Base-by-base conservation (phyloP, 2,113 vertebrate species). In the Pitta sordida region DNA sequence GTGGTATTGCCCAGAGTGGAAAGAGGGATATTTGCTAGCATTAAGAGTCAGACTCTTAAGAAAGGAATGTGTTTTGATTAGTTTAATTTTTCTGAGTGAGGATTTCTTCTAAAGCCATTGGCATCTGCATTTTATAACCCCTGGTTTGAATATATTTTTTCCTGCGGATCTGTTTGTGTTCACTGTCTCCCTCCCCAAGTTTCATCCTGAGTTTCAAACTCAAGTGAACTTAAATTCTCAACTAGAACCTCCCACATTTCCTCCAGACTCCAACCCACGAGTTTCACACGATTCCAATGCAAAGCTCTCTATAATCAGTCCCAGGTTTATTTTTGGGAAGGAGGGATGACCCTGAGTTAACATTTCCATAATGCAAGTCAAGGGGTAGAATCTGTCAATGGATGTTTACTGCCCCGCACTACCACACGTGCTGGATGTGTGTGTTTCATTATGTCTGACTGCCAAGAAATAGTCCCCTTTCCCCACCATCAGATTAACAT, bases 211-310 rank as follows among this genome's bases (percentile, higher is more conserved):
- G 46, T 83, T 92, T 80, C 75, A 83, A 92, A 84, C 77, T 74
- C 37, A 88, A 95, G 39, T 52, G 46, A 95, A 90, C 46, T 84
- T 81, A 70, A 88, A 91, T 88, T 90, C 82, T 90, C 67, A 74
- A 60, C 48, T 77, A 90, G 87, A 94, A 88, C 88, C 73, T 95
- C 94, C 69, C 86, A 96, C 59, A 3, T 95, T 94, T 95, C 79
- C 91, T 77, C 91, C 91, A 75, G 77, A 74, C 60, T 87, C 43
- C 70, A 88, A 91, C 85, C 83, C 78, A 80, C 2, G 2, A 52
- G 43, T 93, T 96, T 95, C 84, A 87, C 82, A 87, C 64, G 37
- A 89, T 80, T 92, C 79, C 4, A 4, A 59, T 69, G 86, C 91
- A 91, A 81, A 93, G 70, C 49, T 71, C 10, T 92, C 53, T 84